These are phyloP conservation scores for Pseudorhiza aurosa DNA, from an alignment of 30 jellyfish, hydroid and myxozoan species.

Conservation along the genomic window DNA sequence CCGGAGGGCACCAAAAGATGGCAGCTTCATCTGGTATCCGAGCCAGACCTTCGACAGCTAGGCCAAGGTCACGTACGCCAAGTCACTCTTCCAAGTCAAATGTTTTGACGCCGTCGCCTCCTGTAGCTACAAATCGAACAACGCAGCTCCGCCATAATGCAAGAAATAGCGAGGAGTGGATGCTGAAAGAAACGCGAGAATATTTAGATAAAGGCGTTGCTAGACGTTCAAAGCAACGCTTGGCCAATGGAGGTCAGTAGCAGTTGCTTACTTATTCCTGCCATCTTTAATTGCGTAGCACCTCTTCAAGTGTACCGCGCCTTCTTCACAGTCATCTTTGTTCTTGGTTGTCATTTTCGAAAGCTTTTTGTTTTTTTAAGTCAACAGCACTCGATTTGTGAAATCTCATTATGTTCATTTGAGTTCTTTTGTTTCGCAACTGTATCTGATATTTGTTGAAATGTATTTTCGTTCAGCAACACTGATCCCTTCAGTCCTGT, in stretches of 20 bases:
- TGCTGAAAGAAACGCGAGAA: conserved; percentile 48
- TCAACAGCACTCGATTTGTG: no score
- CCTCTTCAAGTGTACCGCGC: no score
- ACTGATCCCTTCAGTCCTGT: no score
- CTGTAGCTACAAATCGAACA: conserved; percentile 59
- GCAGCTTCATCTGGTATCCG: conserved; percentile 29
- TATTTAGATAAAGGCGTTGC: conserved; percentile 25
- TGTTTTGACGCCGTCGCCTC: conserved; percentile 34
- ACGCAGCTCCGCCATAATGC: conserved; percentile 49
- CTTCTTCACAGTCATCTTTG: no score
- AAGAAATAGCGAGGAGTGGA: conserved; percentile 39
- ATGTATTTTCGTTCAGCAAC: no score
- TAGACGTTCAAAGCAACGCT: background rate
- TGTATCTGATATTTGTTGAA: no score
- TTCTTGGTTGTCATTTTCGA: no score
- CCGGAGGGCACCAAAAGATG: conserved; percentile 3
- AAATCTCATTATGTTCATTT: no score
- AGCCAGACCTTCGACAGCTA: conserved; percentile 52
- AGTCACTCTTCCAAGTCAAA: conserved; percentile 2
- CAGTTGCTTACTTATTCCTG: no score
- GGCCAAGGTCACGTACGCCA: conserved; percentile 14
- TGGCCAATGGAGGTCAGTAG: background rate
- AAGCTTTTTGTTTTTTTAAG: no score
- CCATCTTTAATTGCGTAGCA: no score
- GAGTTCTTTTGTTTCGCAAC: no score